Percentiles rank a stretch among this genome's conserved stretches.
Conservation (phyloP, 2,797 vertebrate species). For the Propithecus perrieri region DNA sequence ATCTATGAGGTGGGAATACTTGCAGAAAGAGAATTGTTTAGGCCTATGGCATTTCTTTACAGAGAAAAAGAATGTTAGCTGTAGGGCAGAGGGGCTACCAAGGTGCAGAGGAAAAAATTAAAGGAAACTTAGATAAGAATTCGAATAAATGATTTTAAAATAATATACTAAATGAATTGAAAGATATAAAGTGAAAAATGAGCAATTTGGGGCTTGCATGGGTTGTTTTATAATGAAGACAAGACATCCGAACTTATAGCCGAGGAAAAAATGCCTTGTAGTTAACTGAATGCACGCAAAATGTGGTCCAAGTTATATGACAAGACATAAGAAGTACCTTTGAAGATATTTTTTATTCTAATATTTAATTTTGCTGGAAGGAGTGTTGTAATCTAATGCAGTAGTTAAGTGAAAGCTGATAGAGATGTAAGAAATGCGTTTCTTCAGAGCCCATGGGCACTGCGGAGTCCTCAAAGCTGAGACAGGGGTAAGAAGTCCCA, state of each 20-base stretch:
- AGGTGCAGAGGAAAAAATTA: conserved; percentile 21
- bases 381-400: not conserved
- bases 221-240: conserved; percentile 45
- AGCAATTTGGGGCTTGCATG: conserved; percentile 8
- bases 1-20: not conserved
- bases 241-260: conserved; percentile 15
- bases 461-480: not conserved
- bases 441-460: not conserved
- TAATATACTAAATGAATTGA: not conserved
- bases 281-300: conserved; percentile 1
- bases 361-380: conserved; percentile 45
- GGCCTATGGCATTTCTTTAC: not conserved
- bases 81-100: not conserved
- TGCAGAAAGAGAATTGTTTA: not conserved
- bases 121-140: conserved; percentile 28
- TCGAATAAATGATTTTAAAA: conserved; percentile 31
- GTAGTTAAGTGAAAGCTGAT: conserved; percentile 9
- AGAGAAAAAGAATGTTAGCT: not conserved
- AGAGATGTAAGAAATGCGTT: not conserved
- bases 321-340: not conserved
- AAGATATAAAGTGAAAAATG: conserved; percentile 44
- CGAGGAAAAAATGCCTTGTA: conserved; percentile 44
- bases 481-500: not conserved
- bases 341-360: conserved; percentile 24
- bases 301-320: conserved; percentile 40